phyloP scores from a whole-genome alignment of 1,140 invertebrate species.

The Orius laevigatus region DNA sequence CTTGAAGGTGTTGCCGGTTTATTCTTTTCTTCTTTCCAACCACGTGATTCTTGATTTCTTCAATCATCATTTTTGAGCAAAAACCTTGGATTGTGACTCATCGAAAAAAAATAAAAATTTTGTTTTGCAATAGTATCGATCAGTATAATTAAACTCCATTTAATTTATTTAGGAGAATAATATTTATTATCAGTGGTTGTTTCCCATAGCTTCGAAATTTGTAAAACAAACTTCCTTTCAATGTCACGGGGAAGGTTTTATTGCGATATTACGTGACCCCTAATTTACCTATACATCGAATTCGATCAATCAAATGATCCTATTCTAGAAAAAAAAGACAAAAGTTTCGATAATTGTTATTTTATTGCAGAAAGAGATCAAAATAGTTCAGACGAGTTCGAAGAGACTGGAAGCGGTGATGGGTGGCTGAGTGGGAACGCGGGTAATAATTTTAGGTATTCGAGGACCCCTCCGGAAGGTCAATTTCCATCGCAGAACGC shows the following conservation, averaged over 20 bases:
- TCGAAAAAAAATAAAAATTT: too few relatives aligned
- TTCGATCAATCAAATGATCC: neutral
- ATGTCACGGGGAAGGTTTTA: neutral
- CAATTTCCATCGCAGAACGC: conserved; percentile 55
- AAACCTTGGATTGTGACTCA: too few relatives aligned
- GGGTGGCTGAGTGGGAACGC: conserved; percentile 25
- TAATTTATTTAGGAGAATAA: too few relatives aligned
- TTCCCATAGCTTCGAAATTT: neutral
- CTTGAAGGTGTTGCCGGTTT: neutral
- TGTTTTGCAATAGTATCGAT: too few relatives aligned
- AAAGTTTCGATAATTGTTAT: conserved; percentile 13
- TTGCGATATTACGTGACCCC: neutral
- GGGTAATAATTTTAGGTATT: conserved; percentile 31
- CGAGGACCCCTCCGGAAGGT: conserved; percentile 40
- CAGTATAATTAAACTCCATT: too few relatives aligned
- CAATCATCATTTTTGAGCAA: too few relatives aligned
- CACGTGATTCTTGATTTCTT: too few relatives aligned
- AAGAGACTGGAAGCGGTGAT: conserved; percentile 33
- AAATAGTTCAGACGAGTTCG: conserved; percentile 50
- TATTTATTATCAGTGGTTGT: neutral
- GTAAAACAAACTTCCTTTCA: neutral
- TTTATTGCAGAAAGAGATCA: conserved; percentile 45
- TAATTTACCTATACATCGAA: neutral
- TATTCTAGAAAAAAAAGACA: neutral
- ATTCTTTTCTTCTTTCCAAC: too few relatives aligned